A percentile compares a stretch with the other conserved stretches of the same genome.
These are phyloP conservation scores for Podarcis raffonei DNA, from an alignment of 2,113 vertebrate genomes.

Conservation along the genomic window DNA sequence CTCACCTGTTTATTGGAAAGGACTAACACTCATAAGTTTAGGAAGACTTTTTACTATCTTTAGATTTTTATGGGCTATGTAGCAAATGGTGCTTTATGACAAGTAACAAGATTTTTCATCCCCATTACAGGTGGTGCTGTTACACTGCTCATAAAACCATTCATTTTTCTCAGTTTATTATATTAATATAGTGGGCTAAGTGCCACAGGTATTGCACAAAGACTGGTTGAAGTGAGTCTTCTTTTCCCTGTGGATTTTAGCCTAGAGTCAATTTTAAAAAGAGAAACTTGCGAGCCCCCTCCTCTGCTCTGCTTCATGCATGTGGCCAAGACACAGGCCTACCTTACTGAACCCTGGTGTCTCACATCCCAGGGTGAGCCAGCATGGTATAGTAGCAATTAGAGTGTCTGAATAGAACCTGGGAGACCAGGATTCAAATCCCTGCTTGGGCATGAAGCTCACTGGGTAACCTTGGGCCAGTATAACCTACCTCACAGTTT, in stretches of 20 bases:
- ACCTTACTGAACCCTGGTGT: not conserved
- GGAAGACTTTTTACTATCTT: not conserved
- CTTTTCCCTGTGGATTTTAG: not conserved
- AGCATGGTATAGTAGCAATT: too few relatives aligned
- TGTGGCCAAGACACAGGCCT: not conserved
- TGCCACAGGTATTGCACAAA: constrained; percentile 1
- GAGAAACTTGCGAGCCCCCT: not conserved
- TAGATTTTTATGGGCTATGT: constrained; percentile 23
- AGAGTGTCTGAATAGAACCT: too few relatives aligned
- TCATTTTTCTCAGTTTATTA: constrained; percentile 12
- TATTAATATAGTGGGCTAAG: not conserved
- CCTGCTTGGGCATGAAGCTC: too few relatives aligned
- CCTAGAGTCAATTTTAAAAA: not conserved
- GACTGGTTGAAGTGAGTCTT: constrained; percentile 7
- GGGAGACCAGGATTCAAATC: too few relatives aligned
- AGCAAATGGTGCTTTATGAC: constrained; percentile 23
- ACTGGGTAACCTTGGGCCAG: too few relatives aligned
- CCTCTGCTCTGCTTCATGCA: not conserved
- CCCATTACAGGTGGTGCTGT: not conserved
- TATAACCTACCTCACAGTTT: too few relatives aligned
- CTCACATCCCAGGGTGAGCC: not conserved
- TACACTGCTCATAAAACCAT: not conserved
- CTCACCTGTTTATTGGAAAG: not conserved
- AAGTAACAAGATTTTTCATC: not conserved
- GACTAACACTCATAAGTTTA: not conserved